Base-by-base conservation (phyloP, 64 coral and sea anemone genomes). In the Stichodactyla mertensii region DNA sequence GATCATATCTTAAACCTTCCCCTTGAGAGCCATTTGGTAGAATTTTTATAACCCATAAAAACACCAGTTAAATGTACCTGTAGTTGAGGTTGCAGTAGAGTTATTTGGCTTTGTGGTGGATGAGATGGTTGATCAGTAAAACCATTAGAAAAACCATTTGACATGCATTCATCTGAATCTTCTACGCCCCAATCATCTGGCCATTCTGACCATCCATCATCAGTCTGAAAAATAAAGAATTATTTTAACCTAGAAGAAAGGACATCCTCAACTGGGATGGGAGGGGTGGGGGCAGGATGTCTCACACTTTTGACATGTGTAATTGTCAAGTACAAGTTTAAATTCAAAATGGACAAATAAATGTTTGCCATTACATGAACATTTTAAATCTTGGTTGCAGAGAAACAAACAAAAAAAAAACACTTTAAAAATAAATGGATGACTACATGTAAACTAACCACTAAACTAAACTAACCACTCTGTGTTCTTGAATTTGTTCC, bases 181-280 rank as follows among this genome's bases (percentile, higher is more conserved):
- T 74, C 69, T 74, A 74, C 10, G 23, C 26, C 24, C 69, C 69
- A 74, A 74, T 70, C 66, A 23, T 74, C 69, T 74, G 69, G 69
- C 69, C 69, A 74, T 74, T 74, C 69, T 74, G 69, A 74, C 69
- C 69, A 74, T 31, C 69, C 69, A 74, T 74, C 69, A 31, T 74
- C 69, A 74, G 24, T 31, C 69, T 74, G 26, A 27, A 74, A 26
- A 74, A 74, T n/a, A 22, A 22, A 66, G 16, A 5, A 5, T 66
- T n/a, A 20, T 9, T 66, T 22, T 66, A 66, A n/a, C 0, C 36
- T 45, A 45, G 36, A 45, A 45, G 36, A 45, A 45, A 45, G 36
- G 36, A 4, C 36, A 45, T 45, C 36, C 36, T 45, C 3, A 4
- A 45, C 36, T 45, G 36, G 36, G 36, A 45, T 45, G 36, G 3